Evolutionary conservation across 2,797 vertebrate genomes (phyloP).

Genomic region (Meriones psammophilus): DNA sequence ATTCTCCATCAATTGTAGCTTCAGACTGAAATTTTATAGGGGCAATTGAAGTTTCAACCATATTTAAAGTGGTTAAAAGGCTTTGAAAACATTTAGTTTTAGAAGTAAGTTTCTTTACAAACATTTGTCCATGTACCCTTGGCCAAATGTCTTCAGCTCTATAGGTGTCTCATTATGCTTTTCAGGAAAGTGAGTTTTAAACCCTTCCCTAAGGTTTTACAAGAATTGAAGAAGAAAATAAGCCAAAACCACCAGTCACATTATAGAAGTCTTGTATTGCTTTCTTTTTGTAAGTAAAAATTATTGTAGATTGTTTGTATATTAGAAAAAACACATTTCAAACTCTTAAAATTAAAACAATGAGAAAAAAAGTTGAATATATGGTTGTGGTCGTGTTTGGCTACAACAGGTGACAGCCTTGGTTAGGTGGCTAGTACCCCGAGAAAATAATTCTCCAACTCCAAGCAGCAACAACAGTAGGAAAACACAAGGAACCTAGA

Average conservation of each 20-base stretch:
- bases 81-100: background rate
- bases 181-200: background rate
- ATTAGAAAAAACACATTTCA: background rate
- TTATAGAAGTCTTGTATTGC: background rate
- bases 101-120: background rate
- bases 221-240: background rate
- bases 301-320: background rate
- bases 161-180: background rate
- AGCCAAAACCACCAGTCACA: too few species aligned
- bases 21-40: constrained; percentile 7
- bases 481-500: background rate
- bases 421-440: background rate
- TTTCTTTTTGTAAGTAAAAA: background rate
- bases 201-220: background rate
- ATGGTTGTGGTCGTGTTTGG: background rate
- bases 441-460: background rate
- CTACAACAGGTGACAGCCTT: background rate
- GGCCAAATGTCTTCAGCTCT: background rate
- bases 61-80: background rate
- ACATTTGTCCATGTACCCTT: background rate
- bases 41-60: background rate
- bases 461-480: background rate
- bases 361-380: too few species aligned
- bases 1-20: background rate
- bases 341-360: too few species aligned